These are phyloP conservation scores for Atta colombica DNA, from an alignment of 1,140 invertebrate genomes.

Conservation along the genomic window DNA sequence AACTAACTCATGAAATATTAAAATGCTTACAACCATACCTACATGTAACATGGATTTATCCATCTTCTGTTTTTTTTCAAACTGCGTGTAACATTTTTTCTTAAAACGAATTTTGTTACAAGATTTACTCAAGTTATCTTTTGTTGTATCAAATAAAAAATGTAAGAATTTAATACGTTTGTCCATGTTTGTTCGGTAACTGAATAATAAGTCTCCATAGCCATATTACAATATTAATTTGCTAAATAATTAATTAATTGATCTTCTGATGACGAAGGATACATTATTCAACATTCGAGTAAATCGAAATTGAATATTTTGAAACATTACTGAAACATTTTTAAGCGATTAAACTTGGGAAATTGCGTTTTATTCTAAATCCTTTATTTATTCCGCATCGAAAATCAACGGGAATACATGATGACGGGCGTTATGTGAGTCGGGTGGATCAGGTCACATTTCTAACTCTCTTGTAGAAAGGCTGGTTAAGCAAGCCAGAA, in stretches of 20 bases:
- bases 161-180: neutral
- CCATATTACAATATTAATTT: constrained; percentile 8
- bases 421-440: neutral
- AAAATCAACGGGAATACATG: neutral
- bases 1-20: constrained; percentile 69
- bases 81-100: neutral
- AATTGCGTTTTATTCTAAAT: neutral
- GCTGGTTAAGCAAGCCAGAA: constrained; percentile 33
- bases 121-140: neutral
- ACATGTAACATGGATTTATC: neutral
- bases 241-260: neutral
- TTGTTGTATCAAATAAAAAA: neutral
- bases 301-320: neutral
- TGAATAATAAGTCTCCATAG: neutral
- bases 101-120: neutral
- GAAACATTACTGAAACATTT: neutral
- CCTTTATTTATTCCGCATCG: constrained; percentile 4
- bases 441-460: constrained; percentile 41
- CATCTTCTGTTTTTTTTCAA: neutral
- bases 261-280: neutral
- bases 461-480: constrained; percentile 34
- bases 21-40: constrained; percentile 18
- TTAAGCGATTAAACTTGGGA: neutral
- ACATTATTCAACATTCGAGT: neutral
- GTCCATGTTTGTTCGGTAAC: neutral